These are phyloP conservation scores for Vanacampus margaritifer DNA, from an alignment of 2,113 vertebrate genomes.

Conservation along the genomic window DNA sequence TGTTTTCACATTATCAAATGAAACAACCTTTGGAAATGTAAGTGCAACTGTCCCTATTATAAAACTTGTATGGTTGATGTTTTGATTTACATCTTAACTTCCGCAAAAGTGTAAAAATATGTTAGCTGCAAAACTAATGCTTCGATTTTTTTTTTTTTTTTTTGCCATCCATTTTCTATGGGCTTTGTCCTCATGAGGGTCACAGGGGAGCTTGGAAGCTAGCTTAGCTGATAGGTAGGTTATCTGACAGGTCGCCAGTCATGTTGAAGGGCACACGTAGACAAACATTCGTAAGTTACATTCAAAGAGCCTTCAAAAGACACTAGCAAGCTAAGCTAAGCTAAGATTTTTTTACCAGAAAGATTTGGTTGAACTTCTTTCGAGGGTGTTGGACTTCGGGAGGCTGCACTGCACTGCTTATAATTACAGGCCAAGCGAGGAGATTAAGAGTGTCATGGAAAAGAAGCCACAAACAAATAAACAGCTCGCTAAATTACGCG, in stretches of 20 bases:
- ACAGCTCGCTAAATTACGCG: slow-evolving; percentile 53
- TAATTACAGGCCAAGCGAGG: slow-evolving; percentile 3
- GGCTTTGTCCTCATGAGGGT: too few relatives aligned
- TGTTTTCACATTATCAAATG: background rate
- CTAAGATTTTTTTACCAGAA: background rate
- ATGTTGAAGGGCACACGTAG: too few relatives aligned
- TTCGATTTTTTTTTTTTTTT: too few relatives aligned
- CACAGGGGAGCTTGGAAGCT: too few relatives aligned
- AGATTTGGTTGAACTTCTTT: background rate
- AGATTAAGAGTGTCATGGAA: slow-evolving; percentile 11
- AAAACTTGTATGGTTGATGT: background rate
- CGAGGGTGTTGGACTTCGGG: background rate
- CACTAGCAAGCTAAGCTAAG: too few relatives aligned
- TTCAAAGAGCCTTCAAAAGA: too few relatives aligned
- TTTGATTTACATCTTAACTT: background rate
- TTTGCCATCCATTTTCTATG: too few relatives aligned
- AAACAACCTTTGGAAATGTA: background rate
- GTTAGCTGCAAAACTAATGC: background rate
- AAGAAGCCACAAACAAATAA: slow-evolving; percentile 54
- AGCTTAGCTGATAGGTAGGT: too few relatives aligned
- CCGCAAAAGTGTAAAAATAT: background rate
- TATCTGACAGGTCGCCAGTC: too few relatives aligned
- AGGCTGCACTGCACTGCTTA: background rate
- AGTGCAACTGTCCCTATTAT: background rate
- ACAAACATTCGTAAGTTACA: too few relatives aligned